Percentiles rank a stretch among this genome's conserved stretches.
Conservation (phyloP, 1,140 invertebrate genomes). For the Bathynomus jamesi region DNA sequence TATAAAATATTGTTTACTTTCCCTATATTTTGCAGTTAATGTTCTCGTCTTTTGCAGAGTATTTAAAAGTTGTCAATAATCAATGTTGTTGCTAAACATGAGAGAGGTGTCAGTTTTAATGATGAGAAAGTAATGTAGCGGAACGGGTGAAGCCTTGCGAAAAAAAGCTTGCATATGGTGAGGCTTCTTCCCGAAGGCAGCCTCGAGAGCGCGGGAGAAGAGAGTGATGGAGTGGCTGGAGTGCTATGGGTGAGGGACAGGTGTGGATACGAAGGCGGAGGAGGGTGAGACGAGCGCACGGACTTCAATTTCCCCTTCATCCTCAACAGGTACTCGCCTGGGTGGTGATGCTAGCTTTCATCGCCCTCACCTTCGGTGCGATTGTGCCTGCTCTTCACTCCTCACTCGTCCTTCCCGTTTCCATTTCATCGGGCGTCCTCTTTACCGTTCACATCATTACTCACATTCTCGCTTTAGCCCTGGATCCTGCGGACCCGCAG, state of each 20-base stretch:
- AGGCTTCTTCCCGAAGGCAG: no score
- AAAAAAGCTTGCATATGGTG: no score
- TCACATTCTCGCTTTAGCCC: constrained; percentile 64
- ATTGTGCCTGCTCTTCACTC: constrained; percentile 60
- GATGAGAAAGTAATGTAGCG: no score
- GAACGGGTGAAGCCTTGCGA: no score
- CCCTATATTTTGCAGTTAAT: no score
- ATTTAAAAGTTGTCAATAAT: no score
- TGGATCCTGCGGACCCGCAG: constrained; percentile 76
- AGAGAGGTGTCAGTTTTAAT: no score
- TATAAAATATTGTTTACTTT: no score
- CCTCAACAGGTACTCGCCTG: constrained; percentile 79
- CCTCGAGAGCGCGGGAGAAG: no score
- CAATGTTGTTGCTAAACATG: no score
- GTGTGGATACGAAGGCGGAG: not conserved
- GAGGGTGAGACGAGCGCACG: constrained; percentile 43
- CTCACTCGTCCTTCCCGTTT: constrained; percentile 51
- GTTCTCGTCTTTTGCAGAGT: no score
- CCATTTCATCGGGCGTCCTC: constrained; percentile 51
- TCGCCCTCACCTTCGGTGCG: constrained; percentile 61
- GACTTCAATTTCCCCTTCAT: constrained; percentile 75
- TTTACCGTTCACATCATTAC: constrained; percentile 59
- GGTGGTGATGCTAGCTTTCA: constrained; percentile 63
- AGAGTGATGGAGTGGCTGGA: not conserved
- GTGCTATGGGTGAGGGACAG: not conserved